Base-by-base conservation (phyloP, 2,797 vertebrate genomes). In the Miichthys miiuy region DNA sequence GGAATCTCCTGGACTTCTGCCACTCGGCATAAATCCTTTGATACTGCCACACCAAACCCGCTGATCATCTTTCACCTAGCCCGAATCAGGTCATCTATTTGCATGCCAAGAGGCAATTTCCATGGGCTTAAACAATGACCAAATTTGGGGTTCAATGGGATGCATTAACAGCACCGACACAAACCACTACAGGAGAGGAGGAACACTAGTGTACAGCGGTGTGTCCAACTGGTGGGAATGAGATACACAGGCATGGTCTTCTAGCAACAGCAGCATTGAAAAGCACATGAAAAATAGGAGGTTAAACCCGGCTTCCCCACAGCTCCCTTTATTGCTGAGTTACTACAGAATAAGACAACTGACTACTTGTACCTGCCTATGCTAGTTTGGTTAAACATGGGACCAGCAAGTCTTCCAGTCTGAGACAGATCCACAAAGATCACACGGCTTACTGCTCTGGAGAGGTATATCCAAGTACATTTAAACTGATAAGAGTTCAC, bases 381-480 rank as follows among this genome's bases (percentile, higher is more conserved):
- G 88, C 89, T 91, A 93, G 91, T 91, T 93, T 90, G 90, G 88
- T 93, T 93, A 90, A 93, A 92, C 88, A 89, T 84, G 91, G 86
- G 85, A 91, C 90, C 86, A 83, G 88, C 79, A 62, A 89, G 86
- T 91, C 87, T 92, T 92, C 89, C 92, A 84, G 87, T 87, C 80
- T 87, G 85, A 88, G 86, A 92, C 83, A 70, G 91, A 91, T 87
- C 92, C 81, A 88, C 87, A 84, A 81, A 81, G 88, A 92, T 88
- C 90, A 89, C 90, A 88, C 81, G 81, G 86, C 81, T 87, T 81
- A 91, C 86, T 83, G 91, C 90, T 94, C 90, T 85, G 82, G 88
- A 94, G 95, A 95, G 95, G 95, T 95, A 95, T 95, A 94, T 95
- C 92, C 88, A 93, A 91, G 88, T 89, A 94, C 90, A 91, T 93